Evolutionary conservation across 2,797 vertebrate species (phyloP).

Genomic region (Ammospiza maritima): DNA sequence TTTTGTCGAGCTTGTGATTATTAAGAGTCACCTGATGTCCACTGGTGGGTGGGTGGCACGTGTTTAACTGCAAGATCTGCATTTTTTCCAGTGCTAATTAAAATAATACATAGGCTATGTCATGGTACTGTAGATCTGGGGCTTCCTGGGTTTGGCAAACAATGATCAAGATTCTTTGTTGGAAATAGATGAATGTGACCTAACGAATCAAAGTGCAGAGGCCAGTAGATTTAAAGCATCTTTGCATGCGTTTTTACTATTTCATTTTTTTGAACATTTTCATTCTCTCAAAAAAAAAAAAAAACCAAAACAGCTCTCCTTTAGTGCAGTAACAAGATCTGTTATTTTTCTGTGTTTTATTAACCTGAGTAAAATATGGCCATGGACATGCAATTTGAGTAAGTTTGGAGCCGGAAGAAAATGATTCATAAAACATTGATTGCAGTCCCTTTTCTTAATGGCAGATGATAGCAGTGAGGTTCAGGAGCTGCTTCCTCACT

Average conservation of each 20-base stretch:
- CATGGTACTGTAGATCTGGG: background rate
- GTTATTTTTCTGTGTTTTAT: background rate
- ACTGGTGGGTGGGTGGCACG: background rate
- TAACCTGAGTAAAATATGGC: background rate
- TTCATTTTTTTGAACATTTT: background rate
- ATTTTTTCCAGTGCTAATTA: background rate
- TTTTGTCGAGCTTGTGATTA: conserved; percentile 16
- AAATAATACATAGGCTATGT: background rate
- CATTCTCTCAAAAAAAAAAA: background rate
- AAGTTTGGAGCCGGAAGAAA: background rate
- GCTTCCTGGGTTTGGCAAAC: background rate
- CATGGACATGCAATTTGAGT: background rate
- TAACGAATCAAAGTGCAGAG: background rate
- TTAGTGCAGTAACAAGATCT: background rate
- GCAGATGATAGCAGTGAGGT: background rate
- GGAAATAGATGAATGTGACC: background rate
- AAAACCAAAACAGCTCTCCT: background rate
- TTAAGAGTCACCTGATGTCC: conserved; percentile 29
- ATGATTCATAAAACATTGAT: background rate
- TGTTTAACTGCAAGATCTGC: background rate
- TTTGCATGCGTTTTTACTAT: background rate
- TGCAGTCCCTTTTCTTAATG: background rate
- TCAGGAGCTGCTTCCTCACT: background rate
- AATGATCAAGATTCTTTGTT: background rate
- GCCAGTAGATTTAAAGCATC: background rate